phyloP scores from a whole-genome alignment of 1,140 invertebrate genomes.

The Brachionus manjavacas region DNA sequence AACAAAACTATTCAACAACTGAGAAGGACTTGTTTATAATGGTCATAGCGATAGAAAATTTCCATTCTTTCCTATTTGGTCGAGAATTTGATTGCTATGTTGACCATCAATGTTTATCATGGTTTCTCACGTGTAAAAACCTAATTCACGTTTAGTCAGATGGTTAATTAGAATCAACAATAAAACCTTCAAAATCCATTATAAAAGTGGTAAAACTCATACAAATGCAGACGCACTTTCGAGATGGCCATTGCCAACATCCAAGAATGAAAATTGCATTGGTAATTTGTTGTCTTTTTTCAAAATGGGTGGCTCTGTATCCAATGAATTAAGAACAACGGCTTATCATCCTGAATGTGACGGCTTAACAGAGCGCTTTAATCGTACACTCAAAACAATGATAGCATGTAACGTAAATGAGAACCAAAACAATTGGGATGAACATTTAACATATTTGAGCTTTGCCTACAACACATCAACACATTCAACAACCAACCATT shows the following conservation, averaged over 20 bases:
- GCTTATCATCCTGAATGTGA: constrained; percentile 49
- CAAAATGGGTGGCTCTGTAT: not conserved
- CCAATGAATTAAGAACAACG: constrained; percentile 43
- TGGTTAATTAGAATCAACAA: no score
- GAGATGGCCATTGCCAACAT: not conserved
- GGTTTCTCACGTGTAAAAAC: no score
- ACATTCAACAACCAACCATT: not conserved
- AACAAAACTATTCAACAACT: not conserved
- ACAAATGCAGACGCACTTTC: no score
- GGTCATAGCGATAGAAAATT: no score
- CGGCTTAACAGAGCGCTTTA: constrained; percentile 49
- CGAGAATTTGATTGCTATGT: no score
- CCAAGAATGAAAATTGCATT: not conserved
- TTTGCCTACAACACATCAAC: constrained; percentile 45
- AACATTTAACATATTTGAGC: constrained; percentile 44
- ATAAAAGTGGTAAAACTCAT: no score
- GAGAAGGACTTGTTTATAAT: no score
- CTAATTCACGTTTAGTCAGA: no score
- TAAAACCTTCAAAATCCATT: no score
- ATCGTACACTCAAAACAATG: constrained; percentile 45
- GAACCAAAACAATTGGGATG: constrained; percentile 45
- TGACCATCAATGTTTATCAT: no score
- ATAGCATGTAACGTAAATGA: constrained; percentile 1
- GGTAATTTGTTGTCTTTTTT: not conserved
- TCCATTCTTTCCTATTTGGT: no score